Conservation (phyloP, 2,113 vertebrate genomes). For the Dasyurus viverrinus region DNA sequence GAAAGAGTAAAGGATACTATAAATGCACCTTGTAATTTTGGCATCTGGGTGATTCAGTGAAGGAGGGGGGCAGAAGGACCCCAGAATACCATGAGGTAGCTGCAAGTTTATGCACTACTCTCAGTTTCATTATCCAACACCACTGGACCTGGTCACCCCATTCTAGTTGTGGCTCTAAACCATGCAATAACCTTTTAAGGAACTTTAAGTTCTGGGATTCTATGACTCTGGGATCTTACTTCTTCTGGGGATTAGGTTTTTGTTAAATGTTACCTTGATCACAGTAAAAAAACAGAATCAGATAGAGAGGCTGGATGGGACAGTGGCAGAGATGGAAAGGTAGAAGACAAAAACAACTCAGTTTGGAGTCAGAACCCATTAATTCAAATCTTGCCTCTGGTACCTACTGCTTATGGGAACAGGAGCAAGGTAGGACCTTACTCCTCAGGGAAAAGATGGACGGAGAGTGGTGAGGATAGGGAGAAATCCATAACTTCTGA, state of each 20-base stretch:
- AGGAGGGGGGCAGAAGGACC: not conserved
- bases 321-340: not conserved
- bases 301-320: not conserved
- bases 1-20: not conserved
- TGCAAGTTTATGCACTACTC: not conserved
- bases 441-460: not conserved
- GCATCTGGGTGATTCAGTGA: not conserved
- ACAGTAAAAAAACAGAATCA: not conserved
- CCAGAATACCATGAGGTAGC: not conserved
- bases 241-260: not conserved
- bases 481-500: not conserved
- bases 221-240: conserved; percentile 24
- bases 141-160: not conserved
- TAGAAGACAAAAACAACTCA: not conserved
- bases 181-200: conserved; percentile 19
- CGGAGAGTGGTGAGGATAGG: not conserved
- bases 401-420: not conserved
- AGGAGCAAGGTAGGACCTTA: not conserved
- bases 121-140: not conserved
- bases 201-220: not conserved
- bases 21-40: not conserved
- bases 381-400: not conserved
- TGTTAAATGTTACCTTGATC: conserved; percentile 21
- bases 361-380: not conserved
- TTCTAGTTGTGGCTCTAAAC: not conserved